Base-by-base conservation (phyloP, 2,888 invertebrate genomes). In the Calliphora vomitoria region DNA sequence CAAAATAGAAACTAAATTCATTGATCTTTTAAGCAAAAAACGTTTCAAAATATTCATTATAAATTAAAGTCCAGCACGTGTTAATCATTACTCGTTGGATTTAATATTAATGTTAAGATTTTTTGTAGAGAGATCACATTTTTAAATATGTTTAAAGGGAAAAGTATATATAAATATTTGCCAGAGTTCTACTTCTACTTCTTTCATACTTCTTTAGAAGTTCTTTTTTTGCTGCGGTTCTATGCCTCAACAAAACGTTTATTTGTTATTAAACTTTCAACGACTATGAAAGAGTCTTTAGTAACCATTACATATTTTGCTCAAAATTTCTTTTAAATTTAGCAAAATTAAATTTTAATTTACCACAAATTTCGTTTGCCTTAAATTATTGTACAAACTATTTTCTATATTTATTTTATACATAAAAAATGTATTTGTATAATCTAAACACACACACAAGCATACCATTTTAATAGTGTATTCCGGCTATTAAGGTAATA, bases 401-500 rank as follows among this genome's bases (percentile, higher is more conserved):
- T 62, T 41, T n/a, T 13, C 31, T 18, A 44, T 66, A 41, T 55
- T 44, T 68, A 25, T 47, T 58, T 41, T 35, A 62, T 15, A 41
- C 18, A 53, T 79, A 18, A 25, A 41, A 62, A 50, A 58, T 47
- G n/a, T 50, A 69, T 69, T 69, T 69, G 15, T 20, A 15, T 60
- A 80, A 47, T 50, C 20, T 60, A n/a, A 41, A 13, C 53, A 55
- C 11, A 62, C 25, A 20, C 44, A 55, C 76, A 74, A 71, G 60
- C 38, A 25, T 81, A 76, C 82, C 87, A 79, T 75, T 85, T 87
- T 87, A 85, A 87, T 87, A 82, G 78, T 82, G 72, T 74, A 82
- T 85, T 78, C 85, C 78, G 87, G 85, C 87, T 87, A 85, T 87
- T 87, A 87, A 85, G 87, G 87, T 85, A 87, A 87, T 85, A 85